Conservation (phyloP, 1,140 invertebrate species). For the Drosophila paulistorum region DNA sequence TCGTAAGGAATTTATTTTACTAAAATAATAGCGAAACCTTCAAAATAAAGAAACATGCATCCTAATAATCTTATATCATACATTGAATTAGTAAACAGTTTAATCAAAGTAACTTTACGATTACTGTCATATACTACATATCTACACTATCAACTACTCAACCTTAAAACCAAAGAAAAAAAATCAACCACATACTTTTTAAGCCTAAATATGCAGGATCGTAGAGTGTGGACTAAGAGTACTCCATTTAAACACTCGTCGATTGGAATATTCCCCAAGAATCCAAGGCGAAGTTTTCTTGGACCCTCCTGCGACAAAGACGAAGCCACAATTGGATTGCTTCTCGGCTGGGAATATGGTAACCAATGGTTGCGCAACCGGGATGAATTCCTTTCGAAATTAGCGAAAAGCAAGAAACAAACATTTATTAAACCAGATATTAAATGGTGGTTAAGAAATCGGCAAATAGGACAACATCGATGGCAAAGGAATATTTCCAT, state of each 20-base stretch:
- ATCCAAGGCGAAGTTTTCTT: background rate
- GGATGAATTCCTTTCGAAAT: background rate
- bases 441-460: background rate
- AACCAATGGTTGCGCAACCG: conserved; percentile 10
- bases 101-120: too few species aligned
- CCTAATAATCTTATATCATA: too few species aligned
- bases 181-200: background rate
- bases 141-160: too few species aligned
- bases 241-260: background rate
- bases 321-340: background rate
- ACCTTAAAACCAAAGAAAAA: background rate
- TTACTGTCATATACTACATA: too few species aligned
- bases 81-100: too few species aligned
- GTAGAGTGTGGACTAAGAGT: background rate
- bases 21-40: background rate
- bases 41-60: background rate
- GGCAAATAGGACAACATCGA: background rate
- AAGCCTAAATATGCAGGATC: background rate
- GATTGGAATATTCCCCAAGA: background rate
- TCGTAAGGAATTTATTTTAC: too few species aligned
- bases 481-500: background rate
- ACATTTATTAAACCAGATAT: background rate
- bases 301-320: background rate
- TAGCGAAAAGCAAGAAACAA: background rate
- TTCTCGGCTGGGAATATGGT: conserved; percentile 9